A percentile compares a stretch with the other conserved stretches of the same genome.
Evolutionary conservation across 1,140 invertebrate species (phyloP).

Genomic region (Trachymyrmex septentrionalis): DNA sequence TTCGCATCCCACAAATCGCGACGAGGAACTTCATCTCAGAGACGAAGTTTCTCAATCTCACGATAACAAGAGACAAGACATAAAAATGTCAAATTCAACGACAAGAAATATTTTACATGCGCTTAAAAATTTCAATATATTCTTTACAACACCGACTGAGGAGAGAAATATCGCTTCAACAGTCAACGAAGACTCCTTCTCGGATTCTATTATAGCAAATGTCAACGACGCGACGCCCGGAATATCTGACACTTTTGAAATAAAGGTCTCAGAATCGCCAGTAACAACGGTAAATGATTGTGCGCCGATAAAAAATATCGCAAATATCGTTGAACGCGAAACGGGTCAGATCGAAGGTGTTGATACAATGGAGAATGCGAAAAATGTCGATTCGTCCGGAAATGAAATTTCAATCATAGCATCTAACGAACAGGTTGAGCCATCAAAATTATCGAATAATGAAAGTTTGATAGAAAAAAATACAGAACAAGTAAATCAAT

Average conservation of each 20-base stretch:
- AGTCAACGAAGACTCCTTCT: background rate
- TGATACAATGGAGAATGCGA: background rate
- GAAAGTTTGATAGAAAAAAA: background rate
- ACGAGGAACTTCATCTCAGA: background rate
- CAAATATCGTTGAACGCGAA: constrained; percentile 7
- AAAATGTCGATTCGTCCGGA: background rate
- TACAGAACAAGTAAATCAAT: constrained; percentile 25
- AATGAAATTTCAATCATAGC: constrained; percentile 3
- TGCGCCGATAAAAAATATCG: constrained; percentile 64
- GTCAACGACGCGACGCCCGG: constrained; percentile 54
- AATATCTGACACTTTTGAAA: constrained; percentile 76
- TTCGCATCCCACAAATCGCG: background rate
- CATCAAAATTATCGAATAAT: constrained; percentile 21
- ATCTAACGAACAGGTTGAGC: constrained; percentile 27
- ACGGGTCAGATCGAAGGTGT: background rate
- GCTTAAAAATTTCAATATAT: constrained; percentile 52
- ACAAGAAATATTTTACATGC: constrained; percentile 11
- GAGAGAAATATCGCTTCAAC: background rate
- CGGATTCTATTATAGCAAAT: constrained; percentile 19
- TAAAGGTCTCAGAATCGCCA: constrained; percentile 80
- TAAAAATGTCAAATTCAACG: constrained; percentile 21
- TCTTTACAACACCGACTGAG: constrained; percentile 14
- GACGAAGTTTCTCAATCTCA: background rate
- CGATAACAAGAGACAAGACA: background rate
- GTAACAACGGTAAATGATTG: constrained; percentile 74